Evolutionary conservation across 64 coral and sea anemone species (phyloP), one percentile per base, ranked within the genome.

Genomic region (Montipora foliosa): DNA sequence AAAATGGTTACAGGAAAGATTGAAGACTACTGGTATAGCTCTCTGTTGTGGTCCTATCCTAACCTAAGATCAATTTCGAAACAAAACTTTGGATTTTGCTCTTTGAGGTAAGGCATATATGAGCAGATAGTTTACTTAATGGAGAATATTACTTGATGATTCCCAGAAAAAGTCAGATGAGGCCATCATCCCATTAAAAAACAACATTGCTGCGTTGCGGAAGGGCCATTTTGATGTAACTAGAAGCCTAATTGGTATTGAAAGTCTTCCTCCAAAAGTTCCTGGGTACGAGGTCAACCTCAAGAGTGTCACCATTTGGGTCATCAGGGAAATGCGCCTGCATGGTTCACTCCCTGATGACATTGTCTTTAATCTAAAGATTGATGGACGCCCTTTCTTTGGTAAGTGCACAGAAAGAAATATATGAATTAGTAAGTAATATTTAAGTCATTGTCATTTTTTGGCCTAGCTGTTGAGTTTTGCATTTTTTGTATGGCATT

Each of bases 371-470:
- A 77, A 88, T 55, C 13, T 88, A n/a, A 77, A 88, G 53, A 53
- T 76, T 16, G 87, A 88, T 76, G 87, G 73, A 13, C 47, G 87
- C 45, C 87, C 87, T 52, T 76, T 75, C 48, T 88, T 49, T 53
- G 86, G 86, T 88, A 87, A 73, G 25, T 77, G 22, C 22, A 22
- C 22, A 22, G 22, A 22, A 22, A 22, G 22, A 22, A 22, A 22
- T 22, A 22, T 22, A 22, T 22, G 22, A 22, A 22, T 22, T 22
- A 22, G 22, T 22, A 22, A 22, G 22, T 22, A 22, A 22, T 22
- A 22, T 22, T 22, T 22, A 22, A 22, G 22, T 22, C 22, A 22
- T 22, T 22, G 22, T 22, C 22, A 22, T 22, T 22, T 22, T 22
- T 22, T 22, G 24, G 24, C 24, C 24, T 24, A 24, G 24, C 24